phyloP scores from a whole-genome alignment of 2,113 vertebrate species.

The Recurvirostra avosetta region DNA sequence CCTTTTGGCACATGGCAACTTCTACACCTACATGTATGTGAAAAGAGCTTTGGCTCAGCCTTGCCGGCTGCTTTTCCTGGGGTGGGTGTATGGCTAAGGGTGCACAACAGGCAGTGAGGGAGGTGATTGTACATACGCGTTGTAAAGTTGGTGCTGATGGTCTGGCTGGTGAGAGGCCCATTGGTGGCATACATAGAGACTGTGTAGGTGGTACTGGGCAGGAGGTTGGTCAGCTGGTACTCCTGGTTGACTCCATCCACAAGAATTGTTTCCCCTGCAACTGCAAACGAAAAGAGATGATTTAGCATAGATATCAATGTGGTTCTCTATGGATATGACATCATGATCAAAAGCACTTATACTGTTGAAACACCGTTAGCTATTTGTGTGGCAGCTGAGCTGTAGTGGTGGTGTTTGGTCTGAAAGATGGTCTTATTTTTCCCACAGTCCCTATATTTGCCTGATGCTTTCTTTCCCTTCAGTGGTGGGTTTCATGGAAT shows the following conservation, averaged over 20 bases:
- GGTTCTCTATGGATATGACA: neutral
- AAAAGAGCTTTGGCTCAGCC: neutral
- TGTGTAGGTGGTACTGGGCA: constrained; percentile 88
- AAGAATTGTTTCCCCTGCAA: constrained; percentile 88
- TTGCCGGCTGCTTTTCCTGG: neutral
- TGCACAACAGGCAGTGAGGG: rapidly evolving
- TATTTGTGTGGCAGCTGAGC: neutral
- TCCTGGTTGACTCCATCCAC: constrained; percentile 88
- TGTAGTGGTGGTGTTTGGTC: neutral
- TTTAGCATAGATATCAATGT: neutral
- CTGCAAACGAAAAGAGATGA: constrained; percentile 65
- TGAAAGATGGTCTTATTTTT: neutral
- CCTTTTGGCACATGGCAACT: neutral
- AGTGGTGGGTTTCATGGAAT: neutral
- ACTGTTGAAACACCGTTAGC: neutral
- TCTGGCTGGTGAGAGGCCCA: constrained; percentile 88
- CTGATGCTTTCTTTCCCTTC: neutral
- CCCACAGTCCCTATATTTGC: neutral
- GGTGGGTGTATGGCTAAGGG: neutral
- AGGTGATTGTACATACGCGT: constrained; percentile 82
- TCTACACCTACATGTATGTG: rapidly evolving
- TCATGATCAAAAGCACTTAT: neutral
- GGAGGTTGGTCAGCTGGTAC: constrained; percentile 84
- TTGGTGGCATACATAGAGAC: constrained; percentile 87
- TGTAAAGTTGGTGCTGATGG: constrained; percentile 87